A percentile compares a stretch with the other conserved stretches of the same genome.
Evolutionary conservation across 2,888 invertebrate species (phyloP).

Genomic region (Drosophila pseudotalamancana): DNA sequence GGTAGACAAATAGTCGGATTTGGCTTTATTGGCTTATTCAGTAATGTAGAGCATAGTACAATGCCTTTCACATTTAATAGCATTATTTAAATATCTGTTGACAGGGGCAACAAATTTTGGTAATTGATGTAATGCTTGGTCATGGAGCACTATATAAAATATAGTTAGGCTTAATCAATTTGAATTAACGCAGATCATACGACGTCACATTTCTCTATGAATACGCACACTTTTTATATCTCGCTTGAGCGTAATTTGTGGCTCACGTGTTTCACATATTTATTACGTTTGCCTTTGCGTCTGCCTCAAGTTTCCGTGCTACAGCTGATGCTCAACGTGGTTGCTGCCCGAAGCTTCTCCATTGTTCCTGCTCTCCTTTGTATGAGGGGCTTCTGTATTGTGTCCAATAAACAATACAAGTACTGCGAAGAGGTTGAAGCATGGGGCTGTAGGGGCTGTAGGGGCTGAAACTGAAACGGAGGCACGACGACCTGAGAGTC

Average conservation of each 20-base stretch:
- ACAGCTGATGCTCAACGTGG: conserved; percentile 49
- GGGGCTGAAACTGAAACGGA: conserved; percentile 9
- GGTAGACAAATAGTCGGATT: conserved; percentile 1
- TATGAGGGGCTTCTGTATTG: conserved; percentile 51
- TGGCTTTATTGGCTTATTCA: conserved; percentile 2
- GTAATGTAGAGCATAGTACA: background rate
- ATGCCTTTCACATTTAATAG: background rate
- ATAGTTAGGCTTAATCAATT: conserved; percentile 6
- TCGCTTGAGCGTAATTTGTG: conserved; percentile 5
- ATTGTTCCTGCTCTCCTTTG: conserved; percentile 69
- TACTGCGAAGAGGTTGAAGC: conserved; percentile 27
- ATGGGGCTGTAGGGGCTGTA: too few species aligned
- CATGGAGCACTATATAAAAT: background rate
- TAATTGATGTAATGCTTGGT: background rate
- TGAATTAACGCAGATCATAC: conserved; percentile 12
- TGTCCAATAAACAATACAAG: conserved; percentile 61
- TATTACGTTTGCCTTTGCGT: conserved; percentile 29
- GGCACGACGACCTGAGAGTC: conserved; percentile 36
- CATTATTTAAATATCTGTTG: background rate
- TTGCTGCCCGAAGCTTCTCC: conserved; percentile 40
- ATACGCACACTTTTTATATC: background rate
- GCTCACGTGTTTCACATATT: conserved; percentile 22
- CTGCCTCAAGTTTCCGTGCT: conserved; percentile 9
- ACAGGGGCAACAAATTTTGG: background rate
- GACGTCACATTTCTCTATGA: conserved; percentile 3